Evolutionary conservation across 2,113 vertebrate genomes (phyloP).

Genomic region (Cyprichromis sp.): DNA sequence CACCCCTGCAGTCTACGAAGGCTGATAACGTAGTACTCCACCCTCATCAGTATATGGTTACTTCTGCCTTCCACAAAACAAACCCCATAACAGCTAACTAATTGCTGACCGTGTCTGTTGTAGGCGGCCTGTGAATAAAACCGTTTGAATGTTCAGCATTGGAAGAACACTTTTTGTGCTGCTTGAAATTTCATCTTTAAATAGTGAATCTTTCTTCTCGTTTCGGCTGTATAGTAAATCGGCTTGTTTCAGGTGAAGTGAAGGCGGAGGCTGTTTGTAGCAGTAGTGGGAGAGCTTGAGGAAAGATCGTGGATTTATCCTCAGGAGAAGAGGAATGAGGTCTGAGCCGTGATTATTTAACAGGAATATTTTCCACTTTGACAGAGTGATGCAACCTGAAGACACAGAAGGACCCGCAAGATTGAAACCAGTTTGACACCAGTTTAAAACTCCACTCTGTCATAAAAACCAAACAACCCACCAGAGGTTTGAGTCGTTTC

Average conservation of each 20-base stretch:
- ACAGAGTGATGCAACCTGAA: not conserved
- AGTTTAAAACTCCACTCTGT: not conserved
- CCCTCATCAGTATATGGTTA: not conserved
- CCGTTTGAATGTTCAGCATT: not conserved
- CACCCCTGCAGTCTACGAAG: not conserved
- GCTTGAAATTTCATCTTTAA: not conserved
- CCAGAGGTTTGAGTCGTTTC: not conserved
- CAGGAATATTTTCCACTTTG: not conserved
- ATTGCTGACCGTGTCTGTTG: not conserved
- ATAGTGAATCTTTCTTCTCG: rapidly evolving
- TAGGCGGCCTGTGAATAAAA: not conserved
- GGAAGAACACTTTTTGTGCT: not conserved
- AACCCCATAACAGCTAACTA: rapidly evolving
- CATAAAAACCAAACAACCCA: not conserved
- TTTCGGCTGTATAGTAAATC: not conserved
- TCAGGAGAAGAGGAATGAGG: not conserved
- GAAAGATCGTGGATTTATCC: not conserved
- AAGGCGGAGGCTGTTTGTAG: not conserved
- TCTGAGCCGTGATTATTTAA: not conserved
- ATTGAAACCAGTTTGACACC: not conserved
- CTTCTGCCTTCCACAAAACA: not conserved
- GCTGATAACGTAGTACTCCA: not conserved
- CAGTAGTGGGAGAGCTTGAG: not conserved
- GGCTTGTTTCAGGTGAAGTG: not conserved
- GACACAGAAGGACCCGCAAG: not conserved